Conservation (phyloP, 2,113 vertebrate genomes). For the Mesoclemmys tuberculata region DNA sequence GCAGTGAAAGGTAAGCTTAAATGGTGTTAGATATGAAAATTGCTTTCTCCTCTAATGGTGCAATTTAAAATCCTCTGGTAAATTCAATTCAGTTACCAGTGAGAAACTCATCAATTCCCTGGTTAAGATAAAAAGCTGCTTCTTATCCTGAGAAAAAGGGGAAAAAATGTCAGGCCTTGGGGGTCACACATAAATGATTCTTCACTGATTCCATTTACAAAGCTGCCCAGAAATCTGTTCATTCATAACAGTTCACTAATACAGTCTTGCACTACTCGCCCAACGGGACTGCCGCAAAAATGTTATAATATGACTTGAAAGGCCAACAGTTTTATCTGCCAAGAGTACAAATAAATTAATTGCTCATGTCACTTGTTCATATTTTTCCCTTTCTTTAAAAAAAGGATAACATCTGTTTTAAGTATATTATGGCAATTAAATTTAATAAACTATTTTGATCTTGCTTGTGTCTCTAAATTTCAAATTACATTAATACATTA, state of each 20-base stretch:
- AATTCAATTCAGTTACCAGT: slow-evolving; percentile 18
- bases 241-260: background rate
- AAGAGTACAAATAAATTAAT: background rate
- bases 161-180: background rate
- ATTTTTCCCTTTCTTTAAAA: background rate
- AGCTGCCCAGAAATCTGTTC: background rate
- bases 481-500: background rate
- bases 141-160: background rate
- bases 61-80: slow-evolving; percentile 40
- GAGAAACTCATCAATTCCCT: slow-evolving; percentile 28
- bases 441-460: background rate
- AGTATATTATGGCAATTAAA: background rate
- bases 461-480: background rate
- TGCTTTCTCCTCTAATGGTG: slow-evolving; percentile 15
- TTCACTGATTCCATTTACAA: slow-evolving; percentile 3
- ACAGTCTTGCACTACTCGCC: background rate
- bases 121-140: slow-evolving; percentile 48
- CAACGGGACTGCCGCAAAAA: background rate
- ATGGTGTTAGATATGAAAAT: slow-evolving; percentile 42
- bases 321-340: background rate
- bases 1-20: slow-evolving; percentile 19
- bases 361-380: background rate
- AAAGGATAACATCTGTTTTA: background rate
- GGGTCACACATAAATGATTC: background rate
- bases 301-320: slow-evolving; percentile 19